Conservation (phyloP, 2,888 invertebrate genomes). For the Cantharis rufa region DNA sequence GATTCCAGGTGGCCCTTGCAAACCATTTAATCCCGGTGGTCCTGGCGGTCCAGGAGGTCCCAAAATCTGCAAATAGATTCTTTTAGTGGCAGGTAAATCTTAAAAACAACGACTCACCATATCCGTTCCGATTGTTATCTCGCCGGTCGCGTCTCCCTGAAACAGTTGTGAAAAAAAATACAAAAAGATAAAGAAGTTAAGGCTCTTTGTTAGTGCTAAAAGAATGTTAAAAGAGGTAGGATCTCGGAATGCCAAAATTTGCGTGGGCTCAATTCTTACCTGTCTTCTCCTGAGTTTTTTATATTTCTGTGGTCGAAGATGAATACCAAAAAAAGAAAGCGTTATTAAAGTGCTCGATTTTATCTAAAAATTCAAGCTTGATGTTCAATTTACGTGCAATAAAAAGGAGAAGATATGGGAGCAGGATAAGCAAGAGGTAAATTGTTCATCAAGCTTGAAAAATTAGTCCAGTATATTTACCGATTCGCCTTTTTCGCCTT, state of each 20-base stretch:
- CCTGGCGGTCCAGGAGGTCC: slow-evolving; percentile 81
- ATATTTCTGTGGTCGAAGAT: slow-evolving; percentile 67
- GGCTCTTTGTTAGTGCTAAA: neutral
- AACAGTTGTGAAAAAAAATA: slow-evolving; percentile 57
- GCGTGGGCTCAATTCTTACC: slow-evolving; percentile 62
- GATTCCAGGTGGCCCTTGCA: slow-evolving; percentile 83
- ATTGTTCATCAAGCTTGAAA: slow-evolving; percentile 17
- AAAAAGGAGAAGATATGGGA: slow-evolving; percentile 6
- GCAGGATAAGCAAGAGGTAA: neutral
- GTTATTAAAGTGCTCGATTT: slow-evolving; percentile 19
- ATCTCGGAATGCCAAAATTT: neutral
- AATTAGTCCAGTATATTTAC: slow-evolving; percentile 62
- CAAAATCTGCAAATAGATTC: slow-evolving; percentile 53
- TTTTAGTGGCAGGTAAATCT: neutral
- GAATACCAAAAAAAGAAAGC: slow-evolving; percentile 38
- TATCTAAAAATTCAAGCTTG: slow-evolving; percentile 30
- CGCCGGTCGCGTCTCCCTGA: slow-evolving; percentile 82
- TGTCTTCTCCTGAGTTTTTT: slow-evolving; percentile 81
- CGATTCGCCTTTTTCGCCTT: slow-evolving; percentile 92
- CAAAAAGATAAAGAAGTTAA: slow-evolving; percentile 42
- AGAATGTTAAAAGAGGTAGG: neutral
- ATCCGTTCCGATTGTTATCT: slow-evolving; percentile 73
- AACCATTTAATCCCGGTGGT: slow-evolving; percentile 69
- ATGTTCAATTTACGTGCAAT: slow-evolving; percentile 13
- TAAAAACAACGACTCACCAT: slow-evolving; percentile 62